phyloP scores from a whole-genome alignment of 2,888 invertebrate genomes.

The Chalcosyrphus nemorum region DNA sequence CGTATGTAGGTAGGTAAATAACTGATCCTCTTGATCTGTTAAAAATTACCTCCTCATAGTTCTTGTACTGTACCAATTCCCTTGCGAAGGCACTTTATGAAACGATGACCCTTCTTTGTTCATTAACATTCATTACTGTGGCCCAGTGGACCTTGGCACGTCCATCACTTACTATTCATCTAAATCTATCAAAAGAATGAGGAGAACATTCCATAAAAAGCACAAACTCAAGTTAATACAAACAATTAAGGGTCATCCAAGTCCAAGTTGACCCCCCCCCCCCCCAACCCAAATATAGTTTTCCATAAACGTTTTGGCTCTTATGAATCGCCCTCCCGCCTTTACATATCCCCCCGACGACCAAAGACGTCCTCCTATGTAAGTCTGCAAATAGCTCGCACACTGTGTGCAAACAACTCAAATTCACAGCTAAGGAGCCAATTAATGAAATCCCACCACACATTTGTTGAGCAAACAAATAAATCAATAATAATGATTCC shows the following conservation, averaged over 20 bases:
- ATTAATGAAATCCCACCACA: slow-evolving; percentile 67
- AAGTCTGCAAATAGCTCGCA: slow-evolving; percentile 11
- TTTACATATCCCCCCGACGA: not conserved
- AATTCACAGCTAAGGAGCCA: slow-evolving; percentile 47
- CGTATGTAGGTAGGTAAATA: too few relatives aligned
- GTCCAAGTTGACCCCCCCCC: too few relatives aligned
- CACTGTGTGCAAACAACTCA: slow-evolving; percentile 23
- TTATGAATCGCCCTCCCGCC: not conserved
- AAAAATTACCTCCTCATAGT: too few relatives aligned
- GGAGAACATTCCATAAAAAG: not conserved
- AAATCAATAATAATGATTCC: slow-evolving; percentile 65
- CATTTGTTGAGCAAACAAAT: slow-evolving; percentile 62
- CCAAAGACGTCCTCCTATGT: not conserved
- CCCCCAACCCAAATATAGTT: not conserved
- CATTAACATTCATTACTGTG: not conserved
- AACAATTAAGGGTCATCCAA: not conserved
- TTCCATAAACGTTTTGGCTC: not conserved
- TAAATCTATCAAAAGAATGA: not conserved
- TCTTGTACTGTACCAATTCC: too few relatives aligned
- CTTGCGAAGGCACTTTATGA: too few relatives aligned
- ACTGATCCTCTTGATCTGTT: too few relatives aligned
- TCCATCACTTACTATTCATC: not conserved
- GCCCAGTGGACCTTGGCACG: not conserved
- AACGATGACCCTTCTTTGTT: not conserved
- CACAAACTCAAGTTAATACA: not conserved